A percentile compares a stretch with the other conserved stretches of the same genome.
phyloP scores from a whole-genome alignment of 2,797 vertebrate genomes.

The Urocyon cinereoargenteus region DNA sequence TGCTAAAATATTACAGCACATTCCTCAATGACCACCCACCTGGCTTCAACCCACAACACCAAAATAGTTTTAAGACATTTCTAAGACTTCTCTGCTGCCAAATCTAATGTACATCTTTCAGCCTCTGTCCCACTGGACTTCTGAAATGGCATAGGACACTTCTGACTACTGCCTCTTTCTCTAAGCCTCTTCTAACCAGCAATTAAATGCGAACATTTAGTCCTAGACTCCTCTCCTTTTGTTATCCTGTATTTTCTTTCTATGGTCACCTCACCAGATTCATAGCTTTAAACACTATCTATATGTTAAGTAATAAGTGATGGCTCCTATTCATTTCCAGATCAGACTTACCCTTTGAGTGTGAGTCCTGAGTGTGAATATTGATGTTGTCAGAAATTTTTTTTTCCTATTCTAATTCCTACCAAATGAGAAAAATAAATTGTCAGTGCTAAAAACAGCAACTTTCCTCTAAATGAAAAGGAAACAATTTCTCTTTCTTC shows the following conservation, averaged over 20 bases:
- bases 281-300: background rate
- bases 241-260: background rate
- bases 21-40: background rate
- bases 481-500: background rate
- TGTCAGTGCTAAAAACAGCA: background rate
- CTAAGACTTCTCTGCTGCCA: background rate
- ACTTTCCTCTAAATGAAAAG: background rate
- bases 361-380: background rate
- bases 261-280: background rate
- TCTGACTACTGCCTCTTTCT: background rate
- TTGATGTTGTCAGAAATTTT: background rate
- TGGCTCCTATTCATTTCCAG: background rate
- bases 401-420: background rate
- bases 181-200: background rate
- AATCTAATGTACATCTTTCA: slow-evolving; percentile 11
- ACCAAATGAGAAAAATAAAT: background rate
- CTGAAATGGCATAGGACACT: background rate
- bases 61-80: background rate
- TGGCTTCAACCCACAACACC: background rate
- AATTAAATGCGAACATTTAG: background rate
- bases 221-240: background rate
- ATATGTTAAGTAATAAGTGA: background rate
- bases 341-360: background rate
- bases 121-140: background rate
- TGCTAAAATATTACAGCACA: background rate